Conservation (phyloP, 2,888 invertebrate genomes). For the Dyspetes luteomarginatus region DNA sequence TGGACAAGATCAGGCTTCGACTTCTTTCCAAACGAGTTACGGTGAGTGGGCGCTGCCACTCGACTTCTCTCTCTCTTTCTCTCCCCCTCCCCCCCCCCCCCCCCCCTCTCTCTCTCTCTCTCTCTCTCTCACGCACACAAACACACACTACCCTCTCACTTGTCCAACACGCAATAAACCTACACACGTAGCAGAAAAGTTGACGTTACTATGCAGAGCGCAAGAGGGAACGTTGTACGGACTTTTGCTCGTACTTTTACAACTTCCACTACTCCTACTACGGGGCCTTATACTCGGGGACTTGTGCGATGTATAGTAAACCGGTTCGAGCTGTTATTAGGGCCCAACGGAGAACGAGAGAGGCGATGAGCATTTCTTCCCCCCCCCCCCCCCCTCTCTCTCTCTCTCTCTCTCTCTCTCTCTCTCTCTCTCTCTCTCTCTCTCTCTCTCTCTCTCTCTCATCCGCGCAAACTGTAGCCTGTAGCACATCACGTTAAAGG, state of each 20-base stretch:
- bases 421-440: constrained; percentile 26
- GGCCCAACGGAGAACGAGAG: constrained; percentile 2
- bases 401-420: not conserved
- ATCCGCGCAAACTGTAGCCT: not conserved
- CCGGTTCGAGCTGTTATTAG: constrained; percentile 56
- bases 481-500: not conserved
- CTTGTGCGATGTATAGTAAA: constrained; percentile 26
- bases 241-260: constrained; percentile 27
- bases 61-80: not conserved
- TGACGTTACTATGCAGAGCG: not conserved
- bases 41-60: constrained; percentile 37
- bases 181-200: not conserved
- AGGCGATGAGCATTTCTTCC: constrained; percentile 35
- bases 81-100: not conserved
- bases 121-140: not conserved
- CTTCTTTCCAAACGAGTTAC: constrained; percentile 36
- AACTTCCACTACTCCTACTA: constrained; percentile 24
- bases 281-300: constrained; percentile 2
- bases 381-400: not conserved
- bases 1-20: not conserved
- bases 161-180: not conserved
- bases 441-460: constrained; percentile 9
- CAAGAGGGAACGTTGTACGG: not conserved
- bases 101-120: not conserved
- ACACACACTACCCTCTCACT: too few species aligned